Evolutionary conservation across 2,113 vertebrate species (phyloP), one percentile per base, ranked within the genome.

Genomic region (Pelecanus crispus): DNA sequence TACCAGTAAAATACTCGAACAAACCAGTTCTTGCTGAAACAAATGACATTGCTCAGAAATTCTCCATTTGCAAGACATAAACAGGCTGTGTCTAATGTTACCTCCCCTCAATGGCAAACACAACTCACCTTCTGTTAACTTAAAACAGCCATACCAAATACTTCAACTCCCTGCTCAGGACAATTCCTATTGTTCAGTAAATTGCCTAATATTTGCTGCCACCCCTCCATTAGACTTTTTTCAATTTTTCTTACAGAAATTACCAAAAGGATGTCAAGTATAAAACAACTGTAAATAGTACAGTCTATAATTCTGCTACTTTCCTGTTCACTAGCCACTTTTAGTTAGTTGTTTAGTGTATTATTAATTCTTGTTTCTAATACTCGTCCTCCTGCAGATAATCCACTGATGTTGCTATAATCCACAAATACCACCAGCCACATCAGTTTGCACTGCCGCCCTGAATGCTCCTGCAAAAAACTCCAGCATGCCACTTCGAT

Each of bases 351-450:
- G 63, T 63, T 89, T 18, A 45, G 72, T 6, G 2, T 8, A 71
- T 59, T 80, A 56, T 26, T 70, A 81, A 44, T 45, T 59, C 82
- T 31, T 38, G n/a, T 38, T 72, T 65, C 92, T 38, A 79, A 72
- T 7, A 61, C 71, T 93, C 17, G 78, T 93, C 62, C 88, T 91
- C 32, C 88, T 67, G 84, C 93, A 90, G 93, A 71, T 81, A 91
- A 91, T 42, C 65, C 96, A 83, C n/a, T 31, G 59, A 90, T 65
- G 90, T 95, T 93, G 93, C 86, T 84, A 52, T 52, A 94, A 95
- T 32, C 58, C 93, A 87, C 91, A 94, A 96, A 92, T 5, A 80
- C 78, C 93, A 91, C 26, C 92, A 91, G 91, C 90, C 95, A 82
- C 89, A 89, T 84, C 90, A 58, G 90, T 77, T 71, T 79, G 80